Percentiles rank a stretch among this genome's conserved stretches.
Evolutionary conservation across 2,888 invertebrate species (phyloP).

Genomic region (Acanthococcus lagerstroemiae): DNA sequence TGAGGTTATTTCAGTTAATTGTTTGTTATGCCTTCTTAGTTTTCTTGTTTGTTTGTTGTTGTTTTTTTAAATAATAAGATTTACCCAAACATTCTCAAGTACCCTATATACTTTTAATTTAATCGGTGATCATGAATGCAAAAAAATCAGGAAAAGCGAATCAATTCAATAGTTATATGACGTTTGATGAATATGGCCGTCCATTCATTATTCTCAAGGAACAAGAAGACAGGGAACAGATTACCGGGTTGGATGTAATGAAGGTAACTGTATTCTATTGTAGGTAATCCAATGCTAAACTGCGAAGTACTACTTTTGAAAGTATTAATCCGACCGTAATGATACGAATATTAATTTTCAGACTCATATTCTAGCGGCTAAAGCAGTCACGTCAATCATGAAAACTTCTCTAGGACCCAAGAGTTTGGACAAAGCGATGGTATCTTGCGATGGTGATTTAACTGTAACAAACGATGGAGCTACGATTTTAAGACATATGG

Average conservation of each 20-base stretch:
- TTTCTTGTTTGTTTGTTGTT: too few relatives aligned
- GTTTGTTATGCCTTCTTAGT: too few relatives aligned
- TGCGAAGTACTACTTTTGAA: too few relatives aligned
- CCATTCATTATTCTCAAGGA: slow-evolving; percentile 95
- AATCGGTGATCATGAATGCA: too few relatives aligned
- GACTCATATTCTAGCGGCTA: slow-evolving; percentile 94
- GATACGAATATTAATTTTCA: slow-evolving; percentile 49
- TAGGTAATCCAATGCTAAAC: too few relatives aligned
- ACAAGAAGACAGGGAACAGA: slow-evolving; percentile 85
- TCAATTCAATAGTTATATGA: slow-evolving; percentile 68
- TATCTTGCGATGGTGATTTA: slow-evolving; percentile 91
- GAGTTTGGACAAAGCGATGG: slow-evolving; percentile 95
- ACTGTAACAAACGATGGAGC: slow-evolving; percentile 98
- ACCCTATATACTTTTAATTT: too few relatives aligned
- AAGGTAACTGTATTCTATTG: slow-evolving; percentile 58
- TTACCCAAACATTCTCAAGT: too few relatives aligned
- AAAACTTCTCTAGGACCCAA: slow-evolving; percentile 93
- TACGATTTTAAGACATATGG: slow-evolving; percentile 96
- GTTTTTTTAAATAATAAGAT: too few relatives aligned
- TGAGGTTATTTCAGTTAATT: too few relatives aligned
- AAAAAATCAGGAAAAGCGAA: too few relatives aligned
- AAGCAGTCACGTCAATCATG: slow-evolving; percentile 78
- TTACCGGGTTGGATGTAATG: slow-evolving; percentile 91
- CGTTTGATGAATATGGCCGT: slow-evolving; percentile 96
- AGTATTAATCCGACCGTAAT: too few relatives aligned